Conservation (phyloP, 2,888 invertebrate genomes). For the Deilephila elpenor region DNA sequence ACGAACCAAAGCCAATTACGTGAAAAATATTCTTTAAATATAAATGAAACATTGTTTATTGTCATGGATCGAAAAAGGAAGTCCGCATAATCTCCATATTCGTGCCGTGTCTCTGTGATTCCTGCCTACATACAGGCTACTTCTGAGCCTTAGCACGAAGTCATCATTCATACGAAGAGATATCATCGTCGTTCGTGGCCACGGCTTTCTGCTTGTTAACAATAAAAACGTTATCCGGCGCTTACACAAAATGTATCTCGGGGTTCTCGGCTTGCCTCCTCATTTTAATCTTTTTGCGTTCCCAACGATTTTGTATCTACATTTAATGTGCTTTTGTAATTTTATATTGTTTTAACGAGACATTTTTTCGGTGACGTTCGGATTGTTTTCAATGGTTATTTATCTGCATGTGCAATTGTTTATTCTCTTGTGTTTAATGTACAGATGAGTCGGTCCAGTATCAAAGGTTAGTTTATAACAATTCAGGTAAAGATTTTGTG, state of each 20-base stretch:
- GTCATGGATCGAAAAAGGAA: neutral
- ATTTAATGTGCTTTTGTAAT: slow-evolving; percentile 31
- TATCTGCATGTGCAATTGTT: too few species aligned
- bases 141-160: slow-evolving; percentile 82
- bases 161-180: slow-evolving; percentile 84
- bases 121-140: slow-evolving; percentile 69
- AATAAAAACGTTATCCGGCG: slow-evolving; percentile 83
- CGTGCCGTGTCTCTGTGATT: slow-evolving; percentile 74
- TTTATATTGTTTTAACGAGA: neutral
- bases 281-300: slow-evolving; percentile 58
- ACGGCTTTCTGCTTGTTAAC: slow-evolving; percentile 80
- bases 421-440: too few species aligned
- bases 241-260: slow-evolving; percentile 78
- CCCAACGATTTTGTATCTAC: slow-evolving; percentile 37
- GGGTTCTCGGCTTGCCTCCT: slow-evolving; percentile 50
- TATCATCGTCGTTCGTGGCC: slow-evolving; percentile 82
- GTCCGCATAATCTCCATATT: slow-evolving; percentile 68
- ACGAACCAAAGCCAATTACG: neutral
- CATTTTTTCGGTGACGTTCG: neutral
- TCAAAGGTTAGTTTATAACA: too few species aligned
- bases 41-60: neutral
- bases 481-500: too few species aligned
- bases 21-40: neutral
- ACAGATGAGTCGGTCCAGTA: too few species aligned
- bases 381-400: too few species aligned